Evolutionary conservation across 1,140 invertebrate species (phyloP), one percentile per base, ranked within the genome.

Genomic region (Cyclargus thomasi): DNA sequence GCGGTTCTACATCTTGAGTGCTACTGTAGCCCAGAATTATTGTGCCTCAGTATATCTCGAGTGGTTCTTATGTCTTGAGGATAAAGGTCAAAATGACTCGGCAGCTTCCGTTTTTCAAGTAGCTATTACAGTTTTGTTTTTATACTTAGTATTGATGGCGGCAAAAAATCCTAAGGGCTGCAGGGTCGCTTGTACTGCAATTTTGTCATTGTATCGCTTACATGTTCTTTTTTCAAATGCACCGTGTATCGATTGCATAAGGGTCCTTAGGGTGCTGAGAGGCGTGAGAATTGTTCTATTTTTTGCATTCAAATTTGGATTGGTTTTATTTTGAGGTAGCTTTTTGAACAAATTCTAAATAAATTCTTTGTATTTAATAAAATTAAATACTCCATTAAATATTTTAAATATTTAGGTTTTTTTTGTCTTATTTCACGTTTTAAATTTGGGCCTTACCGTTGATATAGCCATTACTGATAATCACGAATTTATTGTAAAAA

Each of bases 81-180:
- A 29, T 29, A 29, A 29, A 29, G 29, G 29, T 29, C 29, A 29
- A 29, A 29, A 7, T 29, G 8, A n/a, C n/a, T 29, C 2, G 2
- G 2, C 29, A 85, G 75, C 77, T 70, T 74, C 79, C 72, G 78
- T 79, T 71, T 76, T 75, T 81, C 71, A 83, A 86, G 83, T 81
- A 80, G 74, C 77, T 67, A 74, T 72, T 79, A 85, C 81, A 86
- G 87, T 89, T n/a, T n/a, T 85, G 87, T 89, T 89, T 78, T 81
- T 80, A 74, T 76, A 74, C 75, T 78, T 75, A 86, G 86, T 89
- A 85, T 89, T 86, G 80, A 86, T 89, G 87, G 81, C 86, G 81
- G 80, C 78, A 86, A 84, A 87, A 86, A 88, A 81, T 76, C 67
- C 83, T 70, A 70, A 88, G 81, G 70, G 72, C 73, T 67, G 67